phyloP scores from a whole-genome alignment of 2,888 invertebrate genomes.

The Coleophora deauratella region DNA sequence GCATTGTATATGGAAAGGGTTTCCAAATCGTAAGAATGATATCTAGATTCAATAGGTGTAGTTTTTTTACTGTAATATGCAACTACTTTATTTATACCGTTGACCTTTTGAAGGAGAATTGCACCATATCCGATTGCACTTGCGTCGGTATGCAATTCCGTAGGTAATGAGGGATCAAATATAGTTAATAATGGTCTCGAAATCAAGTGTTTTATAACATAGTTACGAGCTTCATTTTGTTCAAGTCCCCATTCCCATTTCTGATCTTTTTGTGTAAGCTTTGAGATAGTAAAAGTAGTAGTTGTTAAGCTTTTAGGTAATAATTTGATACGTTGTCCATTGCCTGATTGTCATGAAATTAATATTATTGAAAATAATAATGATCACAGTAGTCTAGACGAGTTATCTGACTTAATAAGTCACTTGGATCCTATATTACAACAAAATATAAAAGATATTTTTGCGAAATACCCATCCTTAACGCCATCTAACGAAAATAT shows the following conservation, averaged over 20 bases:
- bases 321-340: too few relatives aligned
- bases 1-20: constrained; percentile 30
- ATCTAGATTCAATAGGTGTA: constrained; percentile 17
- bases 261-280: constrained; percentile 21
- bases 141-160: constrained; percentile 22
- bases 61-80: constrained; percentile 30
- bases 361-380: too few relatives aligned
- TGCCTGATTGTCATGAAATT: too few relatives aligned
- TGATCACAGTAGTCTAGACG: too few relatives aligned
- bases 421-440: constrained; percentile 8
- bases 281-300: too few relatives aligned
- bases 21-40: constrained; percentile 35
- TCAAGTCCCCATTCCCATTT: constrained; percentile 22
- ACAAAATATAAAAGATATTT: constrained; percentile 7
- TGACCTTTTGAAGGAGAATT: constrained; percentile 26
- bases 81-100: constrained; percentile 19
- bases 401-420: background rate
- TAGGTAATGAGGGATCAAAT: constrained; percentile 17
- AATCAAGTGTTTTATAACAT: constrained; percentile 16
- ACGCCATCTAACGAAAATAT: background rate
- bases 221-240: constrained; percentile 20
- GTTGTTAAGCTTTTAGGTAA: too few relatives aligned
- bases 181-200: constrained; percentile 18
- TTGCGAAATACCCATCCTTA: constrained; percentile 8
- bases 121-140: constrained; percentile 25